A percentile compares a stretch with the other conserved stretches of the same genome.
phyloP scores from a whole-genome alignment of 2,113 vertebrate genomes.

The Edolisoma coerulescens region DNA sequence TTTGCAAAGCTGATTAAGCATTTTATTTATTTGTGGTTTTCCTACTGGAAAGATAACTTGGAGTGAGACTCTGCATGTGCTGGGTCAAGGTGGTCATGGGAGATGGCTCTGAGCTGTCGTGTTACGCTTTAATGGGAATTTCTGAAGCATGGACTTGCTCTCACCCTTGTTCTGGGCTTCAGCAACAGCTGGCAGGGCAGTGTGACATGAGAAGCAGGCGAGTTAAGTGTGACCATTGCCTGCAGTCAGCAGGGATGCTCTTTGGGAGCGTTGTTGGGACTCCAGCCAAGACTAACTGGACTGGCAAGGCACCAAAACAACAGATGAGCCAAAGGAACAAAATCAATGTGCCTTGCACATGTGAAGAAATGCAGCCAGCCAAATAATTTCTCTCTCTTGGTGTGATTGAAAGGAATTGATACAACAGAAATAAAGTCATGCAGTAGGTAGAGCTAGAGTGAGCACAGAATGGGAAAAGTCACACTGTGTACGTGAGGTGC shows the following conservation, averaged over 20 bases:
- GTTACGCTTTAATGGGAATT: not conserved
- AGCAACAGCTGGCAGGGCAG: not conserved
- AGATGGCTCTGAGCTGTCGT: accelerated
- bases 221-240: not conserved
- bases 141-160: not conserved
- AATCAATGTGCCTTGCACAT: not conserved
- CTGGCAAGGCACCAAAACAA: not conserved
- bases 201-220: not conserved
- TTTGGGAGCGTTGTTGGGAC: not conserved
- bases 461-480: not conserved
- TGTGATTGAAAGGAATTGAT: not conserved
- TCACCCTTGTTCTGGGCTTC: not conserved
- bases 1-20: not conserved
- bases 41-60: not conserved
- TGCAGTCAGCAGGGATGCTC: not conserved
- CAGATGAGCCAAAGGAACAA: not conserved
- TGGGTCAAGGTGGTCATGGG: not conserved
- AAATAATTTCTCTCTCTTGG: not conserved
- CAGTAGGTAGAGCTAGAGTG: not conserved
- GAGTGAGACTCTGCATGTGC: not conserved
- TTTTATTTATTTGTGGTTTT: not conserved
- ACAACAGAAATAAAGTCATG: not conserved
- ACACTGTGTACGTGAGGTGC: accelerated
- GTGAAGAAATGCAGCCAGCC: not conserved
- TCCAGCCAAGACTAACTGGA: not conserved